Base-by-base conservation (phyloP, 2,888 invertebrate genomes). In the Lissonota sp. region DNA sequence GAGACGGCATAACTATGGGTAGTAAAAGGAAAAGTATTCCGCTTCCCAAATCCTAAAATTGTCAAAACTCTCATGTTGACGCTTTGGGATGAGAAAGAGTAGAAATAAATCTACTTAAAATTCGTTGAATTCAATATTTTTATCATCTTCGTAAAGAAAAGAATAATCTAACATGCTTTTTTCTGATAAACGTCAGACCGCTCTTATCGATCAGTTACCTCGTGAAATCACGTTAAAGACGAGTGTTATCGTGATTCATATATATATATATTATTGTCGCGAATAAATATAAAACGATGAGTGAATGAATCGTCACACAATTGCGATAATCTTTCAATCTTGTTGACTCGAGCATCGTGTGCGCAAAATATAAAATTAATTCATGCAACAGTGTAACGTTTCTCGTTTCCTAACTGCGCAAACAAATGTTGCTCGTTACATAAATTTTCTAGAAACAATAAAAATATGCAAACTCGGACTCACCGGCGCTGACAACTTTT, bases 161-260 rank as follows among this genome's bases (percentile, higher is more conserved):
- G 14, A 53, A 12, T 12, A 53, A 53, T 6, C n/a, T 26, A 26
- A 26, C 26, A 26, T 26, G 3, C 26, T 26, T 26, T 26, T 26
- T 26, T 26, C 26, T 26, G 26, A 26, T 26, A 26, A 53, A 66
- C 40, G 40, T 66, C 26, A 63, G n/a, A n/a, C n/a, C 5, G 40
- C 7, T 62, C 51, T 71, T 55, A 63, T 64, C 39, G 55, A 64
- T 73, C 63, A 63, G 42, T 53, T 73, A 73, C 63, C 72, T 73
- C 55, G 37, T 12, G 44, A 6, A 53, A 37, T 5, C 0, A 55
- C 14, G 12, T 55, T n/a, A 2, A 55, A 55, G 26, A 37, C 63
- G 14, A 53, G 44, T 12, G 37, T 55, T 14, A 44, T 14, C 44
- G 39, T 44, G 46, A 46, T 7, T 58, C 37, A 58, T 8, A 16